phyloP scores from a whole-genome alignment of 2,113 vertebrate species.

The Suncus etruscus region DNA sequence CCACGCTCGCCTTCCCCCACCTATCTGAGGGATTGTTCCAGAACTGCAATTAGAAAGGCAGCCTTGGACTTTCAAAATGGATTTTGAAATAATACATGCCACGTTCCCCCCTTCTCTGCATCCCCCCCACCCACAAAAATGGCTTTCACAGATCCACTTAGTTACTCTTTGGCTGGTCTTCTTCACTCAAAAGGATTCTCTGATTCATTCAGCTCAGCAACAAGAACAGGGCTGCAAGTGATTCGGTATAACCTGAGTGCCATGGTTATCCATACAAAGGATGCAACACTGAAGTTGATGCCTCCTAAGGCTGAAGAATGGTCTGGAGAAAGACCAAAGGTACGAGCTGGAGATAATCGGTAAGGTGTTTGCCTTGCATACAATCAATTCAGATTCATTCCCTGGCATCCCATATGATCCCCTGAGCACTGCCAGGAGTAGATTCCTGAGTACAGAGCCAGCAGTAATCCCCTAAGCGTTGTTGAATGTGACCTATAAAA shows the following conservation, averaged over 20 bases:
- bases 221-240: constrained; percentile 14
- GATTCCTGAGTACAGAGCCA: too few species aligned
- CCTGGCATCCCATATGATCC: too few species aligned
- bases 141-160: constrained; percentile 57
- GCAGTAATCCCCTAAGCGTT: too few species aligned
- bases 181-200: constrained; percentile 1
- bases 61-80: constrained; percentile 65
- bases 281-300: background rate
- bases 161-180: constrained; percentile 53
- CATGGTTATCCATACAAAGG: background rate
- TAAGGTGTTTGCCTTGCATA: too few species aligned
- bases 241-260: background rate
- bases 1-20: background rate
- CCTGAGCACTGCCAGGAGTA: too few species aligned
- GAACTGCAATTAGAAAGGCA: constrained; percentile 51
- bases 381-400: too few species aligned
- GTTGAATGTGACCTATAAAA: too few species aligned
- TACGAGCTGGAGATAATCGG: too few species aligned
- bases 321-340: background rate
- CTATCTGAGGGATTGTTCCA: constrained; percentile 36
- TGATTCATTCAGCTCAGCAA: constrained; percentile 20
- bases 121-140: background rate
- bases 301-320: background rate
- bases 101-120: background rate
- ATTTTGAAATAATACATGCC: constrained; percentile 64